These are phyloP conservation scores for Rhabdornis inornatus DNA, from an alignment of 2,113 vertebrate genomes.

Conservation along the genomic window DNA sequence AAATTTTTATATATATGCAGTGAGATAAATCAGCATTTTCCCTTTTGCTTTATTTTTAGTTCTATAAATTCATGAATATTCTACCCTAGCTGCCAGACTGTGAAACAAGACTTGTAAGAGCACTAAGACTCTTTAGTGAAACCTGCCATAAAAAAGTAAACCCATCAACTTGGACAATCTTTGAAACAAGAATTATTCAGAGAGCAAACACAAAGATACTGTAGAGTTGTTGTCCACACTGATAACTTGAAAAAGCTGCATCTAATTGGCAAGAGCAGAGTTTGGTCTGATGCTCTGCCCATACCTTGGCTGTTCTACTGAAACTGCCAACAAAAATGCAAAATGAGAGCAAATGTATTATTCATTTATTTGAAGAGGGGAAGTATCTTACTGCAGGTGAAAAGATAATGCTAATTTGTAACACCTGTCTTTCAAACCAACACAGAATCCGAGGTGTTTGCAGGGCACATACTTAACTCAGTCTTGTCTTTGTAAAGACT, in stretches of 20 bases:
- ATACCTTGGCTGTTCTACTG: not conserved
- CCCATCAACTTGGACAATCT: not conserved
- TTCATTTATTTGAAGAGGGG: not conserved
- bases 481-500: not conserved
- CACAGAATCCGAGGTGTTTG: not conserved
- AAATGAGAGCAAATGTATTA: not conserved
- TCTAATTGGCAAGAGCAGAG: not conserved
- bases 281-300: not conserved
- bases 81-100: not conserved
- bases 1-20: not conserved
- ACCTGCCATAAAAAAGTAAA: not conserved
- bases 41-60: not conserved
- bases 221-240: not conserved
- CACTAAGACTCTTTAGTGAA: not conserved
- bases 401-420: not conserved
- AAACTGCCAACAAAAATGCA: not conserved
- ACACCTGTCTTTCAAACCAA: no score
- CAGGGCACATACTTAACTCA: fast-evolving
- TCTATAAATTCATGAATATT: not conserved
- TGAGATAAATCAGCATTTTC: not conserved
- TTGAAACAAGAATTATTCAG: not conserved
- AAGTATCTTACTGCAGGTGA: not conserved
- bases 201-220: not conserved
- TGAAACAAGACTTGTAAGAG: not conserved
- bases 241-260: not conserved